Percentiles rank a stretch among this genome's conserved stretches.
Evolutionary conservation across 2,113 vertebrate genomes (phyloP).

Genomic region (Apus apus): DNA sequence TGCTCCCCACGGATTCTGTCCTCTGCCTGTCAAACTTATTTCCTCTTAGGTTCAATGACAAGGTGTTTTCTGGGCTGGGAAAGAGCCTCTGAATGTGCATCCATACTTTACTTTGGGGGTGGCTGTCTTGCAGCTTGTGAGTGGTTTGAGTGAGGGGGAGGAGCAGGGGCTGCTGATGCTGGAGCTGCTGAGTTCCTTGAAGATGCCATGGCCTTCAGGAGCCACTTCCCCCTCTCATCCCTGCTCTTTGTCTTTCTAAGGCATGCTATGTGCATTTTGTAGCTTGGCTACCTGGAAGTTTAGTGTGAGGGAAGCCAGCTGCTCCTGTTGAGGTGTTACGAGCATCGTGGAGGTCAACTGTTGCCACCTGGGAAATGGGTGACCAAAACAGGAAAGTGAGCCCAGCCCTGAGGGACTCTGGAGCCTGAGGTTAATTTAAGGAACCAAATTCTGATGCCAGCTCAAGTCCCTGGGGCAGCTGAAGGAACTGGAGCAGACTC

Average conservation of each 20-base stretch:
- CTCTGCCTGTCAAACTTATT: not conserved
- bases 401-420: not conserved
- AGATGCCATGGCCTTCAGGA: not conserved
- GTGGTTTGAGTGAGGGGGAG: not conserved
- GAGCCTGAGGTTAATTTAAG: not conserved
- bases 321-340: not conserved
- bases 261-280: not conserved
- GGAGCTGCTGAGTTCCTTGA: not conserved
- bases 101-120: rapidly evolving
- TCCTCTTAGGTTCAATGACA: not conserved
- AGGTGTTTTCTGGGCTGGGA: not conserved
- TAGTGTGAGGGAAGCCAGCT: not conserved
- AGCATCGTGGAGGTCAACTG: not conserved
- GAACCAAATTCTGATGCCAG: not conserved
- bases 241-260: not conserved
- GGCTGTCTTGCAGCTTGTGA: not conserved
- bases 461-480: not conserved
- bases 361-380: not conserved
- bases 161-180: not conserved
- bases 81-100: not conserved
- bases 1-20: not conserved
- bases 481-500: not conserved
- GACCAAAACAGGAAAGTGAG: not conserved
- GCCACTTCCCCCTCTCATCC: not conserved
- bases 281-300: not conserved